phyloP scores from a whole-genome alignment of 2,797 vertebrate genomes.

The Phylloscopus collybita region DNA sequence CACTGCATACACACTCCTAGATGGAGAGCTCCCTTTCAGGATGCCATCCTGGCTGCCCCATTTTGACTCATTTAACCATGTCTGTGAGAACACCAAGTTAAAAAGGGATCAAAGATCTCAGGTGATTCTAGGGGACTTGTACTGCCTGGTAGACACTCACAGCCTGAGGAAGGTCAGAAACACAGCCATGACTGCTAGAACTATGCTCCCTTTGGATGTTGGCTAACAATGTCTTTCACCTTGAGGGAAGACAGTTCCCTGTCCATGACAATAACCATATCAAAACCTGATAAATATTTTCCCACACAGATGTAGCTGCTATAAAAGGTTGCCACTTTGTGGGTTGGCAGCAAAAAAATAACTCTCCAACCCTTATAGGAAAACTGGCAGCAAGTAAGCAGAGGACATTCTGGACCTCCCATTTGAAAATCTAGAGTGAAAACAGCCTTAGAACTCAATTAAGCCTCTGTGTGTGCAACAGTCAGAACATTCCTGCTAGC shows the following conservation, averaged over 20 bases:
- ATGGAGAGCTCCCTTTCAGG: neutral
- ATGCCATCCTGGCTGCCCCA: neutral
- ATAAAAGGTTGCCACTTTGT: neutral
- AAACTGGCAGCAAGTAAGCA: neutral
- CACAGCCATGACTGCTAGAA: neutral
- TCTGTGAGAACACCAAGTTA: neutral
- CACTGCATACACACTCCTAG: neutral
- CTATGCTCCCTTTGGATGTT: neutral
- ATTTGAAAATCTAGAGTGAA: neutral
- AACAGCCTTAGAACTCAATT: neutral
- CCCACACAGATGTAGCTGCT: neutral
- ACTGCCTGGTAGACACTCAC: rapidly evolving
- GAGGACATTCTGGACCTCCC: neutral
- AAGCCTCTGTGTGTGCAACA: neutral
- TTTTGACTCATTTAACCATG: neutral
- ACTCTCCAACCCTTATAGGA: neutral
- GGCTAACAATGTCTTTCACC: neutral
- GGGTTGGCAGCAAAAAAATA: neutral
- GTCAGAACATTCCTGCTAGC: neutral
- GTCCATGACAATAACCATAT: neutral
- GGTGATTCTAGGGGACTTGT: neutral
- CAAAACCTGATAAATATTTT: neutral
- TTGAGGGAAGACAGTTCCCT: neutral
- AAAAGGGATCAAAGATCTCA: neutral
- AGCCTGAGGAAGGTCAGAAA: neutral